Base-by-base conservation (phyloP, 2,797 vertebrate species). In the Hippopotamyrus pictus region DNA sequence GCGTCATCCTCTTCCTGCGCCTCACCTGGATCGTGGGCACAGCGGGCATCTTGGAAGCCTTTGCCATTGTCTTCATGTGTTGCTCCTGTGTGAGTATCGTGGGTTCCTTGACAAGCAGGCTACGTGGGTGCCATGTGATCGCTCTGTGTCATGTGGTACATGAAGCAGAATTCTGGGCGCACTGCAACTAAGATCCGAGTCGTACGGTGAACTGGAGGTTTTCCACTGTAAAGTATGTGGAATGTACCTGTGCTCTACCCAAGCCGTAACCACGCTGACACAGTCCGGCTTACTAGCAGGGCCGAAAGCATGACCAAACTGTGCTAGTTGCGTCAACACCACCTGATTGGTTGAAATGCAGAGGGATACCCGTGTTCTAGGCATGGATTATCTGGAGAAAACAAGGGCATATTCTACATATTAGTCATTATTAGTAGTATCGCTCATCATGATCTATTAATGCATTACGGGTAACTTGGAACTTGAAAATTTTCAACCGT, bases 11-110 rank as follows among this genome's bases (percentile, higher is more conserved):
- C 89, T 99, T 99, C 89, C 92, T 99, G 86, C 97, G 98, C 44
- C 96, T 99, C 69, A 97, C 98, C 0, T 99, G 98, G 98, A 98
- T 99, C 5, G 98, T 99, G 3, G 98, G 98, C 1, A 97, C 96
- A 0, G 97, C 98, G 0, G 98, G 98, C 25, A 97, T 99, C 90
- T 92, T 99, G 5, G 97, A 97, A 33, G 95, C 98, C 89, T 97
- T 99, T 82, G 97, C 97, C 91, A 98, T 99, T 0, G 98, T 99
- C 88, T 96, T 95, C 90, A 95, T 99, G 95, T 99, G 98, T 93
- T 99, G 98, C 92, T 92, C 96, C 92, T 99, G 98, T 6, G 98
- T 99, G 93, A 97, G 98, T 97, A 85, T 29, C 22, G 4, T 25
- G 57, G 19, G 57, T 7, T 22, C 5, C 19, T 19, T 65, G 62